Evolutionary conservation across 2,888 invertebrate species (phyloP), one percentile per base, ranked within the genome.

Genomic region (Luffia ferchaultella): DNA sequence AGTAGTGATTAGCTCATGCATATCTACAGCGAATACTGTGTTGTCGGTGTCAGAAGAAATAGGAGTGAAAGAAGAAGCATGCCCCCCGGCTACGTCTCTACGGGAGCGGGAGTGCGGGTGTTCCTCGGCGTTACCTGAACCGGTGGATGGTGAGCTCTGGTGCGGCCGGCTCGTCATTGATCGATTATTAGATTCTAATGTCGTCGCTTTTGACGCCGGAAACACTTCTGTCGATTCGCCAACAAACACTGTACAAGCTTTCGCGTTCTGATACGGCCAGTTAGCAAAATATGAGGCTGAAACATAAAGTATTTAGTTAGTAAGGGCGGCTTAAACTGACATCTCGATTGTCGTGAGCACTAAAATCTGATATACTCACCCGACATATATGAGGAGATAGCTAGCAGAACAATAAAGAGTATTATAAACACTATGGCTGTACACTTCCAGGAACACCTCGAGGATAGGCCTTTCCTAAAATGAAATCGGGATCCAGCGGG

Each of bases 401-500:
- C 92, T 66, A 92, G 88, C 62, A 96, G 87, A 65, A 93, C 88
- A 62, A 93, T 89, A 62, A 93, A 90, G 62, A 95, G 87, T 76
- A 93, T 88, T 69, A 95, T 91, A 71, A 95, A 92, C 60, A 92
- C 89, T 70, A 97, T 92, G 57, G 96, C 95, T 60, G 95, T 90
- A 79, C 96, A 94, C 76, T 93, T 93, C 94, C 96, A 96, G 57
- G 94, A 93, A 82, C 97, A 97, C 64, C 89, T 87, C 61, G 93
- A 91, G 52, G 93, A 90, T 63, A 94, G 85, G 62, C 93, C 93
- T 86, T 95, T 94, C 70, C 92, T 90, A 78, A 94, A 93, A 78
- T 93, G 94, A 83, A 93, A 93, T 64, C 93, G 87, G 61, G 92
- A 91, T 59, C 87, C 85, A 18, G 87, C 84, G 44, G 87, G 87